Evolutionary conservation across 2,113 vertebrate species (phyloP).

Genomic region (Pagrus major): DNA sequence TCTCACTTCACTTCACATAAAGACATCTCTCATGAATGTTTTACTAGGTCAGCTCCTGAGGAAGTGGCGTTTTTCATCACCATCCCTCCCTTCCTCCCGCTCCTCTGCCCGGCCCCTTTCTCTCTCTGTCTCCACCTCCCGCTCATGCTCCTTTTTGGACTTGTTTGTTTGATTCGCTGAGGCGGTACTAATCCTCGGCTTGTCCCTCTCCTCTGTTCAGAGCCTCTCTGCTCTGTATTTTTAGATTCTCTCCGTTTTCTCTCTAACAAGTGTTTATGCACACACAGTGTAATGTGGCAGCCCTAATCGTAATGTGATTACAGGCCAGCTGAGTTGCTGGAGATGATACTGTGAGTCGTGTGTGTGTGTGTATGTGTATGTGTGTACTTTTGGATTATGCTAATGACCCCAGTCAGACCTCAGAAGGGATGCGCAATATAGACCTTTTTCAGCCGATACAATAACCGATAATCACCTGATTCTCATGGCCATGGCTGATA

Average conservation of each 20-base stretch:
- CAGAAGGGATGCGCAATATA: no score
- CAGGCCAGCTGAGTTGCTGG: conserved; percentile 18
- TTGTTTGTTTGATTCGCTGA: conserved; percentile 72
- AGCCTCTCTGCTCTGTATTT: conserved; percentile 65
- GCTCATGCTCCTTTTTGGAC: conserved; percentile 44
- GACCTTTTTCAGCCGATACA: no score
- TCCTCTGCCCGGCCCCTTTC: conserved; percentile 38
- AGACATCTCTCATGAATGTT: conserved; percentile 74
- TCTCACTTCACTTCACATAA: conserved; percentile 44
- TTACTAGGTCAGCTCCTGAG: conserved; percentile 70
- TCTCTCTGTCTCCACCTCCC: conserved; percentile 57
- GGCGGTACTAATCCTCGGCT: conserved; percentile 66
- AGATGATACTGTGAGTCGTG: conserved; percentile 28
- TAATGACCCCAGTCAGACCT: conserved; percentile 1
- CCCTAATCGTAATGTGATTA: conserved; percentile 57
- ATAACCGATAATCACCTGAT: no score
- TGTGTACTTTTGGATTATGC: background rate
- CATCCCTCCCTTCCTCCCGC: conserved; percentile 10
- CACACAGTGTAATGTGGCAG: conserved; percentile 44
- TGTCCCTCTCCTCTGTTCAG: conserved; percentile 55
- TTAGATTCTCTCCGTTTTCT: conserved; percentile 60
- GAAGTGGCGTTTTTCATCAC: conserved; percentile 51
- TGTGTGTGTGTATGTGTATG: conserved; percentile 5
- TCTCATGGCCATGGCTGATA: no score
- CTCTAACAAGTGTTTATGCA: conserved; percentile 62